Conservation (phyloP, 30 jellyfish, hydroid and myxozoan genomes). For the Sanderia malayensis region DNA sequence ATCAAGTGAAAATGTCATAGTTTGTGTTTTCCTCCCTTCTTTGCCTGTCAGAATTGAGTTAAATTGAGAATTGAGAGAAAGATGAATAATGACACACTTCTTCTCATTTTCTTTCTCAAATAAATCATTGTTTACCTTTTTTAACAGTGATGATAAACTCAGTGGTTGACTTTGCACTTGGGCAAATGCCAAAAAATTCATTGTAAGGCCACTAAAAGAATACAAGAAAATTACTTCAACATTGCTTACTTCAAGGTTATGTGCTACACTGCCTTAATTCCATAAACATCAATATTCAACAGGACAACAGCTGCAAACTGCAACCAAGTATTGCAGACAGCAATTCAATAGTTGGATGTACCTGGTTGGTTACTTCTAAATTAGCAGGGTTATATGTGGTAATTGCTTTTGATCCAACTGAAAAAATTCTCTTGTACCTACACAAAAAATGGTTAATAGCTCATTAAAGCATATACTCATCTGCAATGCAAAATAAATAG, state of each 20-base stretch:
- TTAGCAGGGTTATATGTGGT: constrained; percentile 92
- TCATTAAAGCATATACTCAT: too few relatives aligned
- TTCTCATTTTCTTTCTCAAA: too few relatives aligned
- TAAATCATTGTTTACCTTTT: constrained; percentile 73
- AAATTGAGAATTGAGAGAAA: too few relatives aligned
- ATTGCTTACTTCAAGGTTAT: background rate
- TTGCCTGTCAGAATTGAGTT: constrained; percentile 66
- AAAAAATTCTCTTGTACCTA: constrained; percentile 89
- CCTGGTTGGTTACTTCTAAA: constrained; percentile 96
- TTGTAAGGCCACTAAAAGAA: constrained; percentile 78
- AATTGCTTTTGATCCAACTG: constrained; percentile 90
- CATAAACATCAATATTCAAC: too few relatives aligned
- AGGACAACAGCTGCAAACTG: too few relatives aligned
- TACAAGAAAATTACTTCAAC: background rate
- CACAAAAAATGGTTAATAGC: constrained; percentile 11
- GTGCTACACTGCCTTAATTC: too few relatives aligned
- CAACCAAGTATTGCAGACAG: too few relatives aligned
- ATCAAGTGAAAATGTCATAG: constrained; percentile 89
- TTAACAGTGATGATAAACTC: constrained; percentile 80
- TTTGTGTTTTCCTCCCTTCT: constrained; percentile 81
- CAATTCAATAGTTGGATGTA: too few relatives aligned
- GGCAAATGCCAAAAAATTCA: constrained; percentile 83
- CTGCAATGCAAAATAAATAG: too few relatives aligned
- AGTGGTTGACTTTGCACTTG: constrained; percentile 76
- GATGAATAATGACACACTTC: too few relatives aligned